Base-by-base conservation (phyloP, 2,888 invertebrate species). In the Dynastes maya region DNA sequence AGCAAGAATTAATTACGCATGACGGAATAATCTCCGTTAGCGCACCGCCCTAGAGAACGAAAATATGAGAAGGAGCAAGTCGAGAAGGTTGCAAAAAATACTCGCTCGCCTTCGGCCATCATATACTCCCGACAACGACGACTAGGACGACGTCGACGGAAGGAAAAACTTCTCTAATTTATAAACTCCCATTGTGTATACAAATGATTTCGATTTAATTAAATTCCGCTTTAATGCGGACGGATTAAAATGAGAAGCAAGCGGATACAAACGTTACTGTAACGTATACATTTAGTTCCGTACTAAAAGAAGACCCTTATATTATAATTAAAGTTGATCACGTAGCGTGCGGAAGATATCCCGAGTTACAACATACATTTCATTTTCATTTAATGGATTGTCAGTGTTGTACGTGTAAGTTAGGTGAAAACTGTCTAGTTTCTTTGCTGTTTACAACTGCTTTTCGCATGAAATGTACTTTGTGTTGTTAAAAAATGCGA, bases 201-300 rank as follows among this genome's bases (percentile, higher is more conserved):
- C 65, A 65, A 65, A 65, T 65, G 65, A 65, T 65, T 65, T 65
- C 65, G 65, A 65, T 65, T 65, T 65, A 65, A 65, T 65, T 65
- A 65, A 65, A 65, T 65, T 65, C 65, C 65, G 65, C 65, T 65
- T 40, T 65, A 65, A 65, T 65, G 65, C 40, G 40, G 40, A 65
- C n/a, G 40, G 65, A 65, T 65, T 65, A 65, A 65, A 65, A 65
- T 16, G 40, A 40, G 45, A 32, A 65, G 37, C 37, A 40, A 40
- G 65, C 65, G 65, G 65, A 65, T 65, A 65, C 16, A 65, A 65
- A 65, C 40, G 16, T 65, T 65, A 37, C 40, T 22, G 55, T 55
- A 55, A 55, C 55, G 65, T 40, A 40, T 65, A 65, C 40, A 37
- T 65, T 40, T 65, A 65, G 65, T 65, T 65, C 13, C 40, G 27